Evolutionary conservation across 2,888 invertebrate genomes (phyloP).

Genomic region (Dolichopus griseipennis): DNA sequence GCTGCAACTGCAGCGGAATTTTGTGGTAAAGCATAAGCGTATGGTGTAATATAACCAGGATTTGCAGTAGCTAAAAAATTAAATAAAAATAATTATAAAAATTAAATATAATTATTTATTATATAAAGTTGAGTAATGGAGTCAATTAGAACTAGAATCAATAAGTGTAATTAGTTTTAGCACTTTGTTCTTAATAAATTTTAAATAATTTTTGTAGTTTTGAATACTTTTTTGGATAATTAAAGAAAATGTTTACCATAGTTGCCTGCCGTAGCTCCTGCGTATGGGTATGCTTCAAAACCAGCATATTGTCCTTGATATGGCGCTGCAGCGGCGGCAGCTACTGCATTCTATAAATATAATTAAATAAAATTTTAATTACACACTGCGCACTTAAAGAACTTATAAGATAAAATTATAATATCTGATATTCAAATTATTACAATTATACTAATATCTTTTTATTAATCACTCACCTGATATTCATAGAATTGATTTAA

Average conservation of each 20-base stretch:
- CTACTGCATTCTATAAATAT: slow-evolving; percentile 24
- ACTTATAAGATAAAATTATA: background rate
- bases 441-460: too few relatives aligned
- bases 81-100: slow-evolving; percentile 7
- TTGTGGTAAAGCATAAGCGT: slow-evolving; percentile 27
- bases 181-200: too few relatives aligned
- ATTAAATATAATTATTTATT: background rate
- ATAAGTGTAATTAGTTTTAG: too few relatives aligned
- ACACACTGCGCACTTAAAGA: too few relatives aligned
- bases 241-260: background rate
- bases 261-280: slow-evolving; percentile 24
- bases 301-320: slow-evolving; percentile 27
- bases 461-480: slow-evolving; percentile 41
- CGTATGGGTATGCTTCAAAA: slow-evolving; percentile 27
- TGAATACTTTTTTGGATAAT: too few relatives aligned
- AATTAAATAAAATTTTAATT: background rate
- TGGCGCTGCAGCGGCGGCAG: slow-evolving; percentile 26
- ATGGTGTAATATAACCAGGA: slow-evolving; percentile 26
- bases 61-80: slow-evolving; percentile 22
- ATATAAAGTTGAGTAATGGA: background rate
- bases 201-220: too few relatives aligned
- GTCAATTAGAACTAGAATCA: background rate
- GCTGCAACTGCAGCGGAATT: slow-evolving; percentile 21
- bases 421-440: too few relatives aligned
- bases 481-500: slow-evolving; percentile 73